Conservation (phyloP, 2,113 vertebrate genomes). For the Fukomys damarensis region DNA sequence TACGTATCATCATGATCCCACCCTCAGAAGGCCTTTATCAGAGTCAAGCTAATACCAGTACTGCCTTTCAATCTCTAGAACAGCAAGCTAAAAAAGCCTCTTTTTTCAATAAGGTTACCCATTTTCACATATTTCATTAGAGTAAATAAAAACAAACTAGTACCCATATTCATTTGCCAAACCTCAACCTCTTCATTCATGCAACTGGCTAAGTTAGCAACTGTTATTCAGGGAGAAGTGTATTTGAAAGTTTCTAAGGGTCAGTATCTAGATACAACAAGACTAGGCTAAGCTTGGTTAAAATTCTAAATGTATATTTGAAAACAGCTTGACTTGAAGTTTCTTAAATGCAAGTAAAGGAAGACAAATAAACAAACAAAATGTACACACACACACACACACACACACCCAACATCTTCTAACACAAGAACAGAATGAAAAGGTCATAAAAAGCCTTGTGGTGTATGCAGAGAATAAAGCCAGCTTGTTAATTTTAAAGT, state of each 20-base stretch:
- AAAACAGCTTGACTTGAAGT: conserved; percentile 51
- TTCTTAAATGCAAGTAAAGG: conserved; percentile 58
- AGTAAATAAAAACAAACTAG: not conserved
- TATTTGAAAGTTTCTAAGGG: not conserved
- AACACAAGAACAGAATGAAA: conserved; percentile 5
- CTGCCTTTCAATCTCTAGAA: not conserved
- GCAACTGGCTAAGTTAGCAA: not conserved
- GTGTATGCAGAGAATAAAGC: conserved; percentile 52
- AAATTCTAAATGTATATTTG: conserved; percentile 46
- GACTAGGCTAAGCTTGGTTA: conserved; percentile 41
- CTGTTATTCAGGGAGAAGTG: not conserved
- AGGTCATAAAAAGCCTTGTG: conserved; percentile 52
- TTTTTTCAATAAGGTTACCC: not conserved
- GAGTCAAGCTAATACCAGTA: not conserved
- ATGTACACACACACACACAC: not conserved
- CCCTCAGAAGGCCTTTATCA: not conserved
- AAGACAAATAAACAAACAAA: not conserved
- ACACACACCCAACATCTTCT: conserved; percentile 17
- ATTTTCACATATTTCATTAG: not conserved
- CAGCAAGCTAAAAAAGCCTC: not conserved
- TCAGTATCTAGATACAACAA: not conserved
- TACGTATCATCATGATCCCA: not conserved
- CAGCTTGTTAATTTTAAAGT: conserved; percentile 70
- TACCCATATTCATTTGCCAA: not conserved
- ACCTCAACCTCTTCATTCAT: not conserved